phyloP scores from a whole-genome alignment of 2,797 vertebrate genomes.

The Hyperoplus lanceolatus region DNA sequence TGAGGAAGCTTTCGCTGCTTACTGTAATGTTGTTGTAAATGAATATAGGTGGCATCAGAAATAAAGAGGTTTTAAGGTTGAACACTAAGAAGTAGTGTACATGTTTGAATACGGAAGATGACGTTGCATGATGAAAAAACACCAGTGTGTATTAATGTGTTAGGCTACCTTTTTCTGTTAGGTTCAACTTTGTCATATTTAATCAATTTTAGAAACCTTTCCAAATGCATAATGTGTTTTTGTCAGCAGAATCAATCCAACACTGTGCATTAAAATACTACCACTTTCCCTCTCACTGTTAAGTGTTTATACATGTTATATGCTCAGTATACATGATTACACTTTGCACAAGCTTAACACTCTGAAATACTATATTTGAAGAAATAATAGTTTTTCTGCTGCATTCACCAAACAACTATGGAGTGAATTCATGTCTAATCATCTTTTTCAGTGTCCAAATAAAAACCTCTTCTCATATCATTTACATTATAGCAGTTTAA shows the following conservation, averaged over 20 bases:
- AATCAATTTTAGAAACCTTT: constrained; percentile 4
- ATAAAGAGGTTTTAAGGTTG: no score
- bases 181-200: not conserved
- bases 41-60: no score
- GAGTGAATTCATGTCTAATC: not conserved
- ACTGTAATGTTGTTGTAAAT: no score
- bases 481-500: not conserved
- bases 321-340: accelerated
- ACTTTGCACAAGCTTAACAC: not conserved
- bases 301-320: not conserved
- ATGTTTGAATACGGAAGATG: no score
- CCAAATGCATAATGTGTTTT: not conserved
- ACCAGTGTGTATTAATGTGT: no score
- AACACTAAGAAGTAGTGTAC: no score
- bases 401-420: not conserved
- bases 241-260: not conserved
- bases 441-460: not conserved
- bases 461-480: no score
- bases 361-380: not conserved
- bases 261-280: not conserved
- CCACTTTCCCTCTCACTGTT: not conserved
- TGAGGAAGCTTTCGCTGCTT: no score
- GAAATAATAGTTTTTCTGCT: not conserved
- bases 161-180: constrained; percentile 4
- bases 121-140: no score